Percentiles rank a stretch among this genome's conserved stretches.
phyloP scores from a whole-genome alignment of 2,888 invertebrate species.

The Nineta flava region DNA sequence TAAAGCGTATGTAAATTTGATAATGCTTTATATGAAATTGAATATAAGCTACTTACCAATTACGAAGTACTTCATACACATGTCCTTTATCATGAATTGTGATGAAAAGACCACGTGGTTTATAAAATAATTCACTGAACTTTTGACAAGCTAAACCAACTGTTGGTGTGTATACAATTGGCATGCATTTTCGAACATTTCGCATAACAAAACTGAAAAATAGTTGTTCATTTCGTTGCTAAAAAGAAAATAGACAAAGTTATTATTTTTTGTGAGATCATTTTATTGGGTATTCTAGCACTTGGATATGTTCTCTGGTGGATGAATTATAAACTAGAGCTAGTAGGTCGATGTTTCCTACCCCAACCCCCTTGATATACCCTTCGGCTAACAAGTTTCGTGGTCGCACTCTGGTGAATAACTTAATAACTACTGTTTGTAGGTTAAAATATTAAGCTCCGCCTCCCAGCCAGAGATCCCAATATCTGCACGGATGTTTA shows the following conservation, averaged over 20 bases:
- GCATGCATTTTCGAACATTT: slow-evolving; percentile 86
- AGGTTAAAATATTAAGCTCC: too few species aligned
- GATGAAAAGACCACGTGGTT: slow-evolving; percentile 89
- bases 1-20: background rate
- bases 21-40: background rate
- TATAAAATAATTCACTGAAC: slow-evolving; percentile 79
- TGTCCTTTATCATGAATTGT: slow-evolving; percentile 93
- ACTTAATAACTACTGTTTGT: too few species aligned
- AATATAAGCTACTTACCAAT: slow-evolving; percentile 50
- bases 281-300: too few species aligned
- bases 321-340: too few species aligned
- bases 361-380: too few species aligned
- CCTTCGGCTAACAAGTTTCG: too few species aligned
- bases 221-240: slow-evolving; percentile 91
- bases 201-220: slow-evolving; percentile 84
- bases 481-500: too few species aligned
- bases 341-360: too few species aligned
- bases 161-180: slow-evolving; percentile 96
- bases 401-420: too few species aligned
- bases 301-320: too few species aligned
- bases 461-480: too few species aligned
- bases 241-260: slow-evolving; percentile 14
- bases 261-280: background rate
- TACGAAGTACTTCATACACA: slow-evolving; percentile 82
- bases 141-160: slow-evolving; percentile 97